These are phyloP conservation scores for Zootoca vivipara DNA, from an alignment of 2,113 vertebrate species.

Conservation along the genomic window DNA sequence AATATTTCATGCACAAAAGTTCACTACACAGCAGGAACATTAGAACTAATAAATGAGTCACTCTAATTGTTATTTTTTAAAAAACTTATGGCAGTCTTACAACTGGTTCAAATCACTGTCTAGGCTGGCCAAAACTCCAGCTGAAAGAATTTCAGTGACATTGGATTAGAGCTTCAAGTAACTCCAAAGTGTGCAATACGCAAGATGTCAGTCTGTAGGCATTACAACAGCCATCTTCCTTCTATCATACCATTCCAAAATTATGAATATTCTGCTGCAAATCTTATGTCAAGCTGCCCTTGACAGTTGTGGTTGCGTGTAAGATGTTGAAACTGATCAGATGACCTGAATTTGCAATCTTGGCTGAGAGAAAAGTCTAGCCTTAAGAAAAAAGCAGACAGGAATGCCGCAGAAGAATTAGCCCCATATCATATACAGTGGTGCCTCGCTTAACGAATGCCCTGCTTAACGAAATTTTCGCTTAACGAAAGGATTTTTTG, in stretches of 20 bases:
- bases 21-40: constrained; percentile 38
- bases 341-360: not conserved
- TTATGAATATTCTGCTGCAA: not conserved
- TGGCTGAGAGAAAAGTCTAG: constrained; percentile 16
- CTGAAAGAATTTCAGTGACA: not conserved
- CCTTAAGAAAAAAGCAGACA: not conserved
- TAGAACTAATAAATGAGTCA: constrained; percentile 46
- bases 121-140: not conserved
- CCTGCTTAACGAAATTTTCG: no score
- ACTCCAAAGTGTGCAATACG: not conserved
- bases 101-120: not conserved
- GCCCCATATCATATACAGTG: no score
- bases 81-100: not conserved
- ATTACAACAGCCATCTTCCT: not conserved
- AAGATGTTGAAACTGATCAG: not conserved
- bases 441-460: no score
- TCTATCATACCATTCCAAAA: not conserved
- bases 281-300: not conserved
- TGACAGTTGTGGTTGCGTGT: not conserved
- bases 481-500: no score
- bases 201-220: not conserved
- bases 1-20: constrained; percentile 58
- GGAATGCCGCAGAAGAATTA: not conserved
- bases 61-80: constrained; percentile 4
- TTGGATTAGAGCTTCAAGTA: not conserved